phyloP scores from a whole-genome alignment of 2,888 invertebrate species.

The Erynnis tages region DNA sequence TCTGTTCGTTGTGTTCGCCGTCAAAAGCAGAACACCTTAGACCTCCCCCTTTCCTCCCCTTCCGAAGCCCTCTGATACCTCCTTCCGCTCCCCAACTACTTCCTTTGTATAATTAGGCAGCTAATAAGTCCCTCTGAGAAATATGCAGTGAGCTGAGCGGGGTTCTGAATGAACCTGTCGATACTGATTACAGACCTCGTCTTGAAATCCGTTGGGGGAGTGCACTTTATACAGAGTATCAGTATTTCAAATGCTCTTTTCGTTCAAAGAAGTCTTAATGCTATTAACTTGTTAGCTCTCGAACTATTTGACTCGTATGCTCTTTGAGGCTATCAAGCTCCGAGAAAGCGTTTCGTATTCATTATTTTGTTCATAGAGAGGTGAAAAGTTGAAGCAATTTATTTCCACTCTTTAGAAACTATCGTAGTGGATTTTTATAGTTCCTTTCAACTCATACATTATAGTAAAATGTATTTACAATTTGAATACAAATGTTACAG shows the following conservation, averaged over 20 bases:
- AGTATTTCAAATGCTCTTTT: slow-evolving; percentile 9
- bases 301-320: slow-evolving; percentile 14
- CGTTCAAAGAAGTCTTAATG: slow-evolving; percentile 12
- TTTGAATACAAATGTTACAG: too few species aligned
- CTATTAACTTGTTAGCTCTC: slow-evolving; percentile 21
- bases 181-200: slow-evolving; percentile 55
- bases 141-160: slow-evolving; percentile 57
- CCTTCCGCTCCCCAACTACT: slow-evolving; percentile 48
- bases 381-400: slow-evolving; percentile 5
- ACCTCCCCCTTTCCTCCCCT: slow-evolving; percentile 9
- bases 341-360: slow-evolving; percentile 11
- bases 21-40: slow-evolving; percentile 33
- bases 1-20: slow-evolving; percentile 27
- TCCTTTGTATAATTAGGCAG: slow-evolving; percentile 75
- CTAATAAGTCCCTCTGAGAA: slow-evolving; percentile 69
- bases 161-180: slow-evolving; percentile 60
- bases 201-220: slow-evolving; percentile 41
- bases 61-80: slow-evolving; percentile 24
- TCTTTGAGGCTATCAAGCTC: not conserved
- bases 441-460: too few species aligned
- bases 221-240: slow-evolving; percentile 1
- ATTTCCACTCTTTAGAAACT: not conserved
- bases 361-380: slow-evolving; percentile 6
- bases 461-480: too few species aligned
- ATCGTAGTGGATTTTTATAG: not conserved